These are phyloP conservation scores for Hesperophylax magnus DNA, from an alignment of 1,140 invertebrate genomes.

Conservation along the genomic window DNA sequence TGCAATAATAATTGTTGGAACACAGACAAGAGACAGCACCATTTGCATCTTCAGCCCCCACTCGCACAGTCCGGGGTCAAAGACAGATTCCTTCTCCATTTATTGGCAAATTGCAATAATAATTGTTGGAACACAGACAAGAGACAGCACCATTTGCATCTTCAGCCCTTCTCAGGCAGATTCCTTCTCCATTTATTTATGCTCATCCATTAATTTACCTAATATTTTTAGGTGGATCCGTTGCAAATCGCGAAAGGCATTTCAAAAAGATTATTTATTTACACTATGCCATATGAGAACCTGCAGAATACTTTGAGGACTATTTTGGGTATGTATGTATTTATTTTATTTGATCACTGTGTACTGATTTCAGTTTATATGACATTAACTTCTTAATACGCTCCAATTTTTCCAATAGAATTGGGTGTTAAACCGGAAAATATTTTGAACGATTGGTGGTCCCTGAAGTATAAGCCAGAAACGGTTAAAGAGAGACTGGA, in stretches of 20 bases:
- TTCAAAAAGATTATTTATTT: conserved; percentile 65
- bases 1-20: too few relatives aligned
- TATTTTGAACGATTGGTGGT: conserved; percentile 68
- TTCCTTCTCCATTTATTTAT: not conserved
- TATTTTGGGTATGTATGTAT: conserved; percentile 62
- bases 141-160: not conserved
- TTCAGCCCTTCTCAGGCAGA: not conserved
- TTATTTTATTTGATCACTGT: not conserved
- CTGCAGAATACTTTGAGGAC: conserved; percentile 64
- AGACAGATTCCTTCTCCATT: too few relatives aligned
- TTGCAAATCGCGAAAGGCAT: conserved; percentile 60
- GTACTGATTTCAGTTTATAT: not conserved
- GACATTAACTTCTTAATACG: not conserved
- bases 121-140: not conserved
- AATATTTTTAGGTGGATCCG: conserved; percentile 63
- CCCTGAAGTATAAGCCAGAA: conserved; percentile 66
- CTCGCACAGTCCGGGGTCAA: too few relatives aligned
- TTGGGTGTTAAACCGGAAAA: conserved; percentile 64
- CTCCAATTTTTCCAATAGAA: conserved; percentile 59
- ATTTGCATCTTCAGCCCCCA: too few relatives aligned
- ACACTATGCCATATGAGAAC: conserved; percentile 65
- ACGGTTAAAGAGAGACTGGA: conserved; percentile 62
- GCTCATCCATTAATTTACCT: not conserved
- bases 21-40: too few relatives aligned
- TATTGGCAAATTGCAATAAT: not conserved